Base-by-base conservation (phyloP, 2,113 vertebrate genomes). In the Lepisosteus osseus region DNA sequence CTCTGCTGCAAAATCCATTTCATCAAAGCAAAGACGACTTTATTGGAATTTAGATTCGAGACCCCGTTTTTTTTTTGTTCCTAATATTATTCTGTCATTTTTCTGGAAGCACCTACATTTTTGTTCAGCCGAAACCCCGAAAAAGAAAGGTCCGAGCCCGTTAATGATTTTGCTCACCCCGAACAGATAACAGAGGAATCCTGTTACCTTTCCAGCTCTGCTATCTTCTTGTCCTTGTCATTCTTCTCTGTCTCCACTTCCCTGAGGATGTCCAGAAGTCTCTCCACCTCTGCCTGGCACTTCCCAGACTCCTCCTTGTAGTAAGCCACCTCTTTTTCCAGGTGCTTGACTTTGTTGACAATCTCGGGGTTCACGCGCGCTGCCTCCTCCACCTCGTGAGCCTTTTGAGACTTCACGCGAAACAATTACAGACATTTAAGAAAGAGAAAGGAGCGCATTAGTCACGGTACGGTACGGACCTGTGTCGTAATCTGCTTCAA, bases 121-220 rank as follows among this genome's bases (percentile, higher is more conserved):
- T 29, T 29, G 29, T 29, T 29, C 29, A 29, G 29, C 29, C 0
- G 2, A 29, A 29, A 29, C 29, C 29, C 15, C 15, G 15, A 17
- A 29, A 29, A 29, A 29, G 2, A 29, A 29, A 29, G 29, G 29
- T 29, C 29, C 29, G 29, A 29, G 29, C 29, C 29, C 29, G 2
- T 29, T 1, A 29, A 1, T 29, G 1, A 29, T 29, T 29, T 29
- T 29, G 29, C 29, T 29, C 29, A 29, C 29, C 29, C 29, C 29
- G 29, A 29, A 29, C 1, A 29, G 29, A 29, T 29, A 29, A 29
- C 29, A 51, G 17, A 13, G 17, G 14, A 54, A 7, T 14, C 3
- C 12, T 67, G 82, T 86, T 90, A 99, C 97, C 97, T 98, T 87
- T 99, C 96, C 15, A 97, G 91, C 72, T 99, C 95, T 3, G 93